A percentile compares a stretch with the other conserved stretches of the same genome.
Evolutionary conservation across 2,888 invertebrate genomes (phyloP).

Genomic region (Drosophila setosimentum): DNA sequence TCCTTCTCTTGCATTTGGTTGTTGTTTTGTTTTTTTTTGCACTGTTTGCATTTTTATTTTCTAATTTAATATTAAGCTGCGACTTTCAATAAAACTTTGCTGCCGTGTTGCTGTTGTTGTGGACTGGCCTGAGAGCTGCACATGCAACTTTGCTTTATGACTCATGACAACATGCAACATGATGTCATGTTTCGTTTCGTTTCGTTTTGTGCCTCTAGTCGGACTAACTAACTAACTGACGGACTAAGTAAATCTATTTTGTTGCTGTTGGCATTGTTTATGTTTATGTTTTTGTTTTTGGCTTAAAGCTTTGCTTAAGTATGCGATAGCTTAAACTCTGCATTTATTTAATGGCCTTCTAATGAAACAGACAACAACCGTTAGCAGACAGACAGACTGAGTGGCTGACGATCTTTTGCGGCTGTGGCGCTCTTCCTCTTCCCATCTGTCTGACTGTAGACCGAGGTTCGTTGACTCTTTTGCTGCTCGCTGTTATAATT

Average conservation of each 20-base stretch:
- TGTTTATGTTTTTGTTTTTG: conserved; percentile 3
- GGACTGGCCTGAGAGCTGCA: conserved; percentile 41
- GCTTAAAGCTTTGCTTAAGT: conserved; percentile 21
- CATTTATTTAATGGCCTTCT: conserved; percentile 63
- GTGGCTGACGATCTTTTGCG: conserved; percentile 34
- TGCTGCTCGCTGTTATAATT: conserved; percentile 68
- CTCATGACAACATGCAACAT: conserved; percentile 82
- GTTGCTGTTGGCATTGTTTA: conserved; percentile 9
- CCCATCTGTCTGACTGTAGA: conserved; percentile 44
- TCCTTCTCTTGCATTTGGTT: conserved; percentile 43
- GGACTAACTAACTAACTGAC: conserved; percentile 48
- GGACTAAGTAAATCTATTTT: conserved; percentile 50
- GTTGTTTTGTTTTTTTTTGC: conserved; percentile 17
- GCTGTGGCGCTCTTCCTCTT: conserved; percentile 1
- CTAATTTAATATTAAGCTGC: conserved; percentile 73
- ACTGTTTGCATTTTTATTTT: conserved; percentile 61
- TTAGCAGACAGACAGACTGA: conserved; percentile 30
- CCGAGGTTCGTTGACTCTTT: conserved; percentile 61
- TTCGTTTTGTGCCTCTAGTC: conserved; percentile 55
- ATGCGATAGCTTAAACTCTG: conserved; percentile 61
- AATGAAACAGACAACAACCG: conserved; percentile 53
- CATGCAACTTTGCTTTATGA: conserved; percentile 81
- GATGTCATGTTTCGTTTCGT: conserved; percentile 64
- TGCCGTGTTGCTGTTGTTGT: conserved; percentile 47
- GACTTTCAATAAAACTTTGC: conserved; percentile 62